These are phyloP conservation scores for human (Homo sapiens) DNA, from an alignment of 2,113 vertebrate species.

Conservation along the genomic window GRCh38 chr2:70785501-70786000, in stretches of 20 bases:
- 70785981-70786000: not conserved
- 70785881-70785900: conserved; percentile 8
- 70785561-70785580: conserved; percentile 40
- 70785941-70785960: not conserved
- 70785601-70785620: conserved; percentile 32
- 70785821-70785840: not conserved
- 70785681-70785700: not conserved
- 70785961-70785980: not conserved
- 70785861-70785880: not conserved
- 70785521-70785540: conserved; percentile 50
- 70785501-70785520: conserved; percentile 47
- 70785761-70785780: not conserved
- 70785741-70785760: not conserved
- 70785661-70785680: conserved; percentile 24
- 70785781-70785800: not conserved
- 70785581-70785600: conserved; percentile 29
- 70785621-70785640: conserved; percentile 57
- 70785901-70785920: not conserved
- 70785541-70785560: not conserved
- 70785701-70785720: conserved; percentile 31
- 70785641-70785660: conserved; percentile 65
- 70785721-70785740: not conserved
- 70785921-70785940: not conserved
- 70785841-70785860: not conserved
- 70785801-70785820: not conserved